Evolutionary conservation across 2,888 invertebrate genomes (phyloP), one percentile per base, ranked within the genome.

Genomic region (Pseudococcus longispinus): DNA sequence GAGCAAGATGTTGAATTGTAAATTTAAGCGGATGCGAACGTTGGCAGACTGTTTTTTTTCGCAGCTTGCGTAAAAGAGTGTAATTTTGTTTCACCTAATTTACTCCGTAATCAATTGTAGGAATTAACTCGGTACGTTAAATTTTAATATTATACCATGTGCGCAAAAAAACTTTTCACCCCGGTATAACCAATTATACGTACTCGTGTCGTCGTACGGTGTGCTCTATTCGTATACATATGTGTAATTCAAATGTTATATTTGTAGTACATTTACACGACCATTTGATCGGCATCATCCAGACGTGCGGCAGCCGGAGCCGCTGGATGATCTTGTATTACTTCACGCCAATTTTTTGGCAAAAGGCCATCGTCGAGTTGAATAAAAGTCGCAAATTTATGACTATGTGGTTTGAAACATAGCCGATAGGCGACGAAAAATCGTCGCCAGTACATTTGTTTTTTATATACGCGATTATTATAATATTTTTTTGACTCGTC

Each of bases 331-430:
- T 80, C 29, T n/a, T 37, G 77, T 80, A 80, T 70, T 70, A 70
- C 70, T 29, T 70, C 70, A 29, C 60, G 55, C 65, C 84, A 65
- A 84, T 65, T 60, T 44, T 60, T 37, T 84, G 84, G 84, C 84
- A 42, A 29, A 60, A 29, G 84, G 55, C 84, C 84, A 84, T 80
- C 20, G 23, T 32, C 26, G 51, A 60, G 29, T 29, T 37, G 51
- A 84, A 84, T 84, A 83, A 83, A 65, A 84, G 65, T 55, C 65
- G 84, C 84, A 84, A 84, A 84, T 84, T 84, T 84, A 84, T 84
- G 84, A 65, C 65, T 65, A 84, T 20, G 37, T 20, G 55, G 84
- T 84, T 83, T 51, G 51, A 83, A 83, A 83, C 83, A 83, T 83
- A 20, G n/a, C 51, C 51, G 51, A 83, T 83, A 46, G 83, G 51